Conservation (phyloP, 2,797 vertebrate genomes). For the Myotis pilosus region DNA sequence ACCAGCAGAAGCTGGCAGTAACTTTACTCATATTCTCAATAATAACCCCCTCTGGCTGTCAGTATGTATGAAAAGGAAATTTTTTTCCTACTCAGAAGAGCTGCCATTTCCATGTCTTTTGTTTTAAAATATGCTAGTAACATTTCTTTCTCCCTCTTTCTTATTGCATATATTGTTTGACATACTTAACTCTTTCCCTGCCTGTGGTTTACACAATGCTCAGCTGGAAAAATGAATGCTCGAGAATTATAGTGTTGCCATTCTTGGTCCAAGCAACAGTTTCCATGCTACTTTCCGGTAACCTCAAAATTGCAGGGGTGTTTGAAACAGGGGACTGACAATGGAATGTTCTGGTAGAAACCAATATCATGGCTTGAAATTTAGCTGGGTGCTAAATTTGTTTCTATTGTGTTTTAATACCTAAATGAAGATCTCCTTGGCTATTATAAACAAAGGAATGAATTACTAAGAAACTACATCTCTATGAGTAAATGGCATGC, state of each 20-base stretch:
- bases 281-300: neutral
- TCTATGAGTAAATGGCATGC: neutral
- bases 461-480: neutral
- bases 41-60: constrained; percentile 87
- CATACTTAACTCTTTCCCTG: constrained; percentile 77
- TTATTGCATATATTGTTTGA: constrained; percentile 72
- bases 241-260: neutral
- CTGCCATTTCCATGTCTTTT: constrained; percentile 82
- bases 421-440: neutral
- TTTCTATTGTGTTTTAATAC: neutral
- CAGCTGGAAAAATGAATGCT: neutral
- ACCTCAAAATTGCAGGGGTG: neutral
- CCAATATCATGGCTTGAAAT: neutral
- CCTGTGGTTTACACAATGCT: neutral
- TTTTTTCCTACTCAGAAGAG: constrained; percentile 82
- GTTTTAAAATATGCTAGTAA: constrained; percentile 80
- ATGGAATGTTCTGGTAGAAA: neutral
- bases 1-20: constrained; percentile 86
- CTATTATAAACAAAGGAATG: neutral
- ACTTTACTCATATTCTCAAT: constrained; percentile 88
- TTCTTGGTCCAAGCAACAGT: neutral
- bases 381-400: neutral
- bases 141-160: constrained; percentile 24
- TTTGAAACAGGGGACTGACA: neutral
- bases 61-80: constrained; percentile 82